Conservation (phyloP, 2,113 vertebrate genomes). For the Pelecanoides urinatrix region DNA sequence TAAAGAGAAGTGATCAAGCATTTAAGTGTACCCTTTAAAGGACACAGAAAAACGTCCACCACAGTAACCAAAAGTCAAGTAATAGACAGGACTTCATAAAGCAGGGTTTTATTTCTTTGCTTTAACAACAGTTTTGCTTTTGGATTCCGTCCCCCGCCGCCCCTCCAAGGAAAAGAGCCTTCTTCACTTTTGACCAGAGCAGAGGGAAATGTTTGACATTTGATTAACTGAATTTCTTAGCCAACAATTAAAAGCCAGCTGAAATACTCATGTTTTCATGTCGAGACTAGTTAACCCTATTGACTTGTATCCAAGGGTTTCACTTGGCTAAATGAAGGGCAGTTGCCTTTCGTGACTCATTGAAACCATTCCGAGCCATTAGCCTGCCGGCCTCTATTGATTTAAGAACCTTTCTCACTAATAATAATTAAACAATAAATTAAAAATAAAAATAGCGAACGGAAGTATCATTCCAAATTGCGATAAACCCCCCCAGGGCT, state of each 20-base stretch:
- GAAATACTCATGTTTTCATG: conserved; percentile 54
- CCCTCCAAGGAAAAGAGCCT: neutral
- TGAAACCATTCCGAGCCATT: conserved; percentile 47
- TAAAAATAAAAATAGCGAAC: neutral
- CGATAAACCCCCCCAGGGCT: neutral
- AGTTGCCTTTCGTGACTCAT: conserved; percentile 18
- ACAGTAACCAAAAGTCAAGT: neutral
- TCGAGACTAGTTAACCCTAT: conserved; percentile 55
- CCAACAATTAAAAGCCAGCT: conserved; percentile 57
- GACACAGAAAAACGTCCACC: neutral
- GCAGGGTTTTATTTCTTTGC: neutral
- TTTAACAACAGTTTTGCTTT: neutral
- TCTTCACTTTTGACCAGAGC: neutral
- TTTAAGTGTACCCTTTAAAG: neutral
- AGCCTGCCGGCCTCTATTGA: conserved; percentile 7
- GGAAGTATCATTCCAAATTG: neutral
- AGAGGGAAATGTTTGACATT: conserved; percentile 6
- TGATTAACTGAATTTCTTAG: conserved; percentile 65
- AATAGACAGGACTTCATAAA: neutral
- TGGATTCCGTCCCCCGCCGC: neutral
- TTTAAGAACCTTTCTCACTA: neutral
- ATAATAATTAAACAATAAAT: conserved; percentile 19
- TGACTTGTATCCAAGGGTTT: conserved; percentile 46
- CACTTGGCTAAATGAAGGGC: neutral
- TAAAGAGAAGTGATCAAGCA: neutral